These are phyloP conservation scores for Bimastos eiseni DNA, from an alignment of 2,888 invertebrate genomes.

Conservation along the genomic window DNA sequence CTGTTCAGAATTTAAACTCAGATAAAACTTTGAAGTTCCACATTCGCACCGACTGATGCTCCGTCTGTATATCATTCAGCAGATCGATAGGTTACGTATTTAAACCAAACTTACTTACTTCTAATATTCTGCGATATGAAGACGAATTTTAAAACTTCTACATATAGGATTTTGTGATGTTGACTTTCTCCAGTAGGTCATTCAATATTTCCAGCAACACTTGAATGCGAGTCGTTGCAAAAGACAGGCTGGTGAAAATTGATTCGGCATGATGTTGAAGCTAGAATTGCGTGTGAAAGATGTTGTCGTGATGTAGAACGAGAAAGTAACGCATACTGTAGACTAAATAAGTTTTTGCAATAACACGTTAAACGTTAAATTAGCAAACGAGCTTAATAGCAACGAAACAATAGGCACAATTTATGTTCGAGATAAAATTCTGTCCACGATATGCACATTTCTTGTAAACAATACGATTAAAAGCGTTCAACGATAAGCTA, in stretches of 20 bases:
- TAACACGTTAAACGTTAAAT: not conserved
- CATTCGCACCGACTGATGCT: too few species aligned
- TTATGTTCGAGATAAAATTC: not conserved
- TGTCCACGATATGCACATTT: slow-evolving; percentile 5
- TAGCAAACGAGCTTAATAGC: not conserved
- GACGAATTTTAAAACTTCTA: not conserved
- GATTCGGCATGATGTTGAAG: not conserved
- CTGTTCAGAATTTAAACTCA: too few species aligned
- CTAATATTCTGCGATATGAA: not conserved
- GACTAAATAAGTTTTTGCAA: slow-evolving; percentile 13
- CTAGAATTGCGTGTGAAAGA: not conserved
- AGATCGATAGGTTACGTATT: not conserved
- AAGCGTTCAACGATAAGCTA: not conserved
- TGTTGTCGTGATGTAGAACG: not conserved
- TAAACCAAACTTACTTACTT: not conserved
- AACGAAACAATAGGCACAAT: not conserved
- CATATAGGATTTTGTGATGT: not conserved
- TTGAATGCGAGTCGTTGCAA: not conserved
- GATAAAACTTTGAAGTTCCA: too few species aligned
- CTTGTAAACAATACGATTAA: not conserved
- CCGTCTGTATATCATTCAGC: too few species aligned
- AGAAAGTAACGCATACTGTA: not conserved
- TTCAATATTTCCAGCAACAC: not conserved
- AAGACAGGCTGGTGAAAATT: not conserved
- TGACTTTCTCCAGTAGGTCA: not conserved